These are phyloP conservation scores for Ceraclea dissimilis DNA, from an alignment of 2,888 invertebrate genomes.

Conservation along the genomic window DNA sequence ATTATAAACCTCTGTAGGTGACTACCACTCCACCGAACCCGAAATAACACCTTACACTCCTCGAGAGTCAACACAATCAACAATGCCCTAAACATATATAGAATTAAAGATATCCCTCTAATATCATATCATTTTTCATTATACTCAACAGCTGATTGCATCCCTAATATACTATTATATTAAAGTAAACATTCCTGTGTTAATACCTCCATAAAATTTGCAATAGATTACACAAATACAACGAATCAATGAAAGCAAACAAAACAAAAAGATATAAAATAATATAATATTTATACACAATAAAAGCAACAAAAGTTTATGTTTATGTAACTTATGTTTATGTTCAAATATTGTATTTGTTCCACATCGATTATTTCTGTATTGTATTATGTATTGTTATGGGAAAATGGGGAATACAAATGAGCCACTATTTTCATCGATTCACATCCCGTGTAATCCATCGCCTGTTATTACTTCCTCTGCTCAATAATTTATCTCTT, in stretches of 20 bases:
- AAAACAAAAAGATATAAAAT: conserved; percentile 3
- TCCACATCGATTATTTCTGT: conserved; percentile 23
- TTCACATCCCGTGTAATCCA: background rate
- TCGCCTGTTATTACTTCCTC: no score
- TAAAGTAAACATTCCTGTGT: no score
- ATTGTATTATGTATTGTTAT: conserved; percentile 18
- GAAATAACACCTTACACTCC: no score
- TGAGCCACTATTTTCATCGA: conserved; percentile 19
- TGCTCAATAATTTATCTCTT: background rate
- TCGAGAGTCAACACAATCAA: no score
- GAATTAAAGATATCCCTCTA: no score
- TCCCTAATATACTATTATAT: no score
- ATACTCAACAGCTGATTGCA: no score
- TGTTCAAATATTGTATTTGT: conserved; percentile 24
- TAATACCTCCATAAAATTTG: background rate
- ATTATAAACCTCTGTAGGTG: no score
- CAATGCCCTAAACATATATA: no score
- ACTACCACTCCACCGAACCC: no score
- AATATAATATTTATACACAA: background rate
- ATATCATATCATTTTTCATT: no score
- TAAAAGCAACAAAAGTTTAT: conserved; percentile 1
- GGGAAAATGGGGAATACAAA: conserved; percentile 19
- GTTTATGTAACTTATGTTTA: conserved; percentile 15
- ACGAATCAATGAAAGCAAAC: conserved; percentile 6
- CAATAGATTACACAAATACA: conserved; percentile 1